Conservation (phyloP, 2,113 vertebrate species). For the Bambusicola thoracicus region DNA sequence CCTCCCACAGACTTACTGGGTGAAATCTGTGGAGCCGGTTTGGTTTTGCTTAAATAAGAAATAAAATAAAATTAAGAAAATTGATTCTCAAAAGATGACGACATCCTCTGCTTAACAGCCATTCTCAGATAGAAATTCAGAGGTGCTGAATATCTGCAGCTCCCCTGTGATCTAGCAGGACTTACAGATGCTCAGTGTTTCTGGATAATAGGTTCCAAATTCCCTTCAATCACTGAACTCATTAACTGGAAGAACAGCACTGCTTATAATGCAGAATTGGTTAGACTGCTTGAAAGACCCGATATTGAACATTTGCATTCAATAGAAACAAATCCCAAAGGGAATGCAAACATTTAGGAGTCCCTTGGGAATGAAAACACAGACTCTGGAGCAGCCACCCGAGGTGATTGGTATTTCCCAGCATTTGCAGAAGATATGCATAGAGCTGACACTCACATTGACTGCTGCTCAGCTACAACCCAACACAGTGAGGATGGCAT, state of each 20-base stretch:
- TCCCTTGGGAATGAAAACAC: slow-evolving; percentile 30
- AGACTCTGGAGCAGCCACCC: slow-evolving; percentile 18
- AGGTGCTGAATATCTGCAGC: neutral
- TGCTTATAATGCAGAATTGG: neutral
- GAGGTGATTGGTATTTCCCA: neutral
- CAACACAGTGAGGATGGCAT: neutral
- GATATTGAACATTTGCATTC: neutral
- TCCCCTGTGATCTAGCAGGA: neutral
- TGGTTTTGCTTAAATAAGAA: slow-evolving; percentile 90
- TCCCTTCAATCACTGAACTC: slow-evolving; percentile 1
- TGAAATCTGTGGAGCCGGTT: slow-evolving; percentile 95
- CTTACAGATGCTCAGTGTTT: neutral
- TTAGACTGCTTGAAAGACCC: neutral
- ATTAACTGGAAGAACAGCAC: neutral
- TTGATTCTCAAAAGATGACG: neutral
- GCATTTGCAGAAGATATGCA: slow-evolving; percentile 1
- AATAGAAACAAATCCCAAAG: neutral
- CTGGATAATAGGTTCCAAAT: neutral
- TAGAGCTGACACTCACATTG: neutral
- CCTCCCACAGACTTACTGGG: slow-evolving; percentile 96
- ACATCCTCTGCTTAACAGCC: neutral
- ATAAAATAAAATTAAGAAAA: slow-evolving; percentile 36
- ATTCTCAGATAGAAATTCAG: neutral
- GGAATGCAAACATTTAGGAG: neutral
- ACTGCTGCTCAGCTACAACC: neutral